phyloP scores from a whole-genome alignment of 2,888 invertebrate species.

The Nephrotoma guestfalica region DNA sequence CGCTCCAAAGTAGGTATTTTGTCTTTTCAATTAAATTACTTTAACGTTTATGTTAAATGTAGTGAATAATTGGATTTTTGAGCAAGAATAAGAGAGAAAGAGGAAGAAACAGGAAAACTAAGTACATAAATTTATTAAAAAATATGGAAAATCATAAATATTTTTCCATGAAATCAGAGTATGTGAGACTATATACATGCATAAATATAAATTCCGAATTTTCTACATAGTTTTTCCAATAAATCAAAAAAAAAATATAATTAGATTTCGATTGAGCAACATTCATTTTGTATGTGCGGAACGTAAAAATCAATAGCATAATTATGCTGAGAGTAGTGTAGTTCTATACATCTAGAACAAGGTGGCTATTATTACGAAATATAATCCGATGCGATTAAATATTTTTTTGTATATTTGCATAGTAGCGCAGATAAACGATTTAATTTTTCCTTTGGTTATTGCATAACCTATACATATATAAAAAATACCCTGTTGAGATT shows the following conservation, averaged over 20 bases:
- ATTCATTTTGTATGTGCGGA: neutral
- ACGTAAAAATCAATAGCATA: neutral
- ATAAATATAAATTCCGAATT: neutral
- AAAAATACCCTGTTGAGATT: too few relatives aligned
- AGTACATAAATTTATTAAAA: neutral
- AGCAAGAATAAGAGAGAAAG: neutral
- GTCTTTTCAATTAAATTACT: neutral
- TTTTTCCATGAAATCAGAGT: neutral
- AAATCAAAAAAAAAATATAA: neutral
- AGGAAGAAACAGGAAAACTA: neutral
- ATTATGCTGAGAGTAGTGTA: neutral
- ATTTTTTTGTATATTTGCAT: neutral
- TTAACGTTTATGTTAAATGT: neutral
- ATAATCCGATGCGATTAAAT: neutral
- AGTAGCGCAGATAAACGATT: neutral
- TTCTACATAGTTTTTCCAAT: neutral
- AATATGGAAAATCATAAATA: neutral
- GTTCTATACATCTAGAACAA: neutral
- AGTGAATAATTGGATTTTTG: neutral
- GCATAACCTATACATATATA: too few relatives aligned
- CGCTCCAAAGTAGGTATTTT: neutral
- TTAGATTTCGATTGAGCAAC: neutral
- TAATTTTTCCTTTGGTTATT: neutral
- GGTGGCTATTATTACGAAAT: neutral
- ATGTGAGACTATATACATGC: neutral